phyloP scores from a whole-genome alignment of 2,888 invertebrate genomes.

The Desoria tigrina region DNA sequence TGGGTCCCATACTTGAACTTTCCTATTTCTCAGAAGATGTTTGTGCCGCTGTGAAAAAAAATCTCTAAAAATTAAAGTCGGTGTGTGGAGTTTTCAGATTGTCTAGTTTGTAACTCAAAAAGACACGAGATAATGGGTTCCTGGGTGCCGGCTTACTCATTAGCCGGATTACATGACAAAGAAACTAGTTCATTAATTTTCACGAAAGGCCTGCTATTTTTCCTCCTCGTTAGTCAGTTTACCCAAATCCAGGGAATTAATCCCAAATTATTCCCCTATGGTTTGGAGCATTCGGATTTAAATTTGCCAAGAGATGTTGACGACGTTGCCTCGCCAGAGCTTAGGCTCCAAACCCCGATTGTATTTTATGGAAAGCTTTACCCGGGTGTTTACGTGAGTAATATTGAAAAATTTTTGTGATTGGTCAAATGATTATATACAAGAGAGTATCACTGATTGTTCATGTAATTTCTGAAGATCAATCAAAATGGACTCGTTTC shows the following conservation, averaged over 20 bases:
- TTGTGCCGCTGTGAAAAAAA: neutral
- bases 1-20: no score
- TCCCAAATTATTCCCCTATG: constrained; percentile 17
- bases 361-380: constrained; percentile 76
- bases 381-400: constrained; percentile 79
- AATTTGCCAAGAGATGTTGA: constrained; percentile 57
- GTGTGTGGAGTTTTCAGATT: neutral
- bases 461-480: constrained; percentile 66
- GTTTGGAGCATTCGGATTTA: constrained; percentile 7
- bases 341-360: constrained; percentile 70
- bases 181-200: neutral
- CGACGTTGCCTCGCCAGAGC: constrained; percentile 68
- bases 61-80: neutral
- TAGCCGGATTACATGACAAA: neutral
- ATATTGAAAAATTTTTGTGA: no score
- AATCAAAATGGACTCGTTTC: constrained; percentile 88
- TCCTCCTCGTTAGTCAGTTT: neutral
- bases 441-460: neutral
- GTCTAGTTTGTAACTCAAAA: neutral
- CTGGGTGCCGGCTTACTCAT: constrained; percentile 4
- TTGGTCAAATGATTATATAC: neutral
- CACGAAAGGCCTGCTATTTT: neutral
- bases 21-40: no score
- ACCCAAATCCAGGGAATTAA: neutral
- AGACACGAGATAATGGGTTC: neutral